These are phyloP conservation scores for Schizopygopsis pylzovi DNA, from an alignment of 2,797 vertebrate species.

Conservation along the genomic window DNA sequence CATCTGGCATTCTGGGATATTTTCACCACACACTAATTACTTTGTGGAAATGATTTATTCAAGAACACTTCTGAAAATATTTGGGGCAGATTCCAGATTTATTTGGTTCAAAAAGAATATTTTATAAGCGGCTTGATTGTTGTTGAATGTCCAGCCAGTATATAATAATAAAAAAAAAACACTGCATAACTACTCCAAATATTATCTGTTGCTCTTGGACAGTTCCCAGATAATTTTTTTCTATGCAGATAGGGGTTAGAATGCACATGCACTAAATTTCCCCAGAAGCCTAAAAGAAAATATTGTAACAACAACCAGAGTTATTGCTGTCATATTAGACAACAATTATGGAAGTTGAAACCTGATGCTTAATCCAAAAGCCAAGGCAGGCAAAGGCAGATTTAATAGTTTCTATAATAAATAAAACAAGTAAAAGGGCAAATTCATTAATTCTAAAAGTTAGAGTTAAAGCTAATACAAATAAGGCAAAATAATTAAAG, in stretches of 20 bases:
- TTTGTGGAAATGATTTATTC: not conserved
- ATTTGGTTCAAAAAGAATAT: not conserved
- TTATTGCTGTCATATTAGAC: conserved; percentile 43
- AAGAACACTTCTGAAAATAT: not conserved
- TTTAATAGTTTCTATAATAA: conserved; percentile 61
- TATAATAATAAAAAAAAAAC: not conserved
- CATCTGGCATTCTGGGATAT: not conserved
- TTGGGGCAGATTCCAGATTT: not conserved
- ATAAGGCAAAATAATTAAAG: conserved; percentile 57
- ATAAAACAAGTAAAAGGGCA: conserved; percentile 50
- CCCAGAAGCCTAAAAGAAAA: conserved; percentile 9
- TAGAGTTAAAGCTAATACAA: conserved; percentile 52
- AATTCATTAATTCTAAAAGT: conserved; percentile 42
- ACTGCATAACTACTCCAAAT: not conserved
- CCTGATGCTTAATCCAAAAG: conserved; percentile 42
- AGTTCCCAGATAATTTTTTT: not conserved
- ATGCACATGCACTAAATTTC: conserved; percentile 20
- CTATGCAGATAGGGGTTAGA: not conserved
- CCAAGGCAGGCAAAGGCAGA: conserved; percentile 50
- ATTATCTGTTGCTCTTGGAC: not conserved
- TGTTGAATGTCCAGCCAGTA: not conserved
- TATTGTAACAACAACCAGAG: conserved; percentile 19
- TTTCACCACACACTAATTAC: not conserved
- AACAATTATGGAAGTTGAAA: conserved; percentile 20
- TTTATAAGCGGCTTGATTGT: not conserved